Base-by-base conservation (phyloP, 2,797 vertebrate species). In the Rhynchonycteris naso region DNA sequence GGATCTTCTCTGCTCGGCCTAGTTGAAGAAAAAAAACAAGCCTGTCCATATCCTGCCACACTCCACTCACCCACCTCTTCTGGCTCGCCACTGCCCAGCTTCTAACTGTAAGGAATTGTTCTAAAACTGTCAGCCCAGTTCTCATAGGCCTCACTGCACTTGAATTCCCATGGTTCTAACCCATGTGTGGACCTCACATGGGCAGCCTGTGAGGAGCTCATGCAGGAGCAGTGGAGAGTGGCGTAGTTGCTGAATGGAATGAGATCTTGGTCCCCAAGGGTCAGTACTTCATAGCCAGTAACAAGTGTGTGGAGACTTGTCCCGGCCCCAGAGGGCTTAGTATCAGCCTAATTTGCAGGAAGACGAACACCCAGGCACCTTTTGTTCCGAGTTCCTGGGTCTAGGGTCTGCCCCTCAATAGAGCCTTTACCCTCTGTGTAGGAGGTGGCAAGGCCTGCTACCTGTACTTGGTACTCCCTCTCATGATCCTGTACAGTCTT, bases 81-180 rank as follows among this genome's bases (percentile, higher is more conserved):
- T 7, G 24, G 0, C 16, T 35, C 38, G 63, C 38, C 58, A n/a
- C 61, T 35, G 24, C n/a, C 76, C 69, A 26, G 33, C 59, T 59
- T 91, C 35, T 84, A 26, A 71, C 30, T 33, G 19, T 82, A 81
- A 74, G 61, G 69, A 90, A 26, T 58, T 79, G 24, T 75, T 92
- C 72, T 88, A 71, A 76, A 83, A 58, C 26, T n/a, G 7, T 78
- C 71, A 33, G 3, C 50, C 47, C 19, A 12, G n/a, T 54, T 54
- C 65, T 50, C 76, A 15, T 2, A 59, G 81, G 68, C 63, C 69
- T 63, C 22, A 0, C 69, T 71, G 83, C 61, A 16, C 33, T 33
- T 61, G 43, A 61, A 5, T 38, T 52, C 58, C 68, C 83, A 33
- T 24, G 54, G 15, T 12, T 86, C 75, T 71, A 59, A 50, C 28